phyloP scores from a whole-genome alignment of 2,113 vertebrate species.

The Rhipidura dahli region DNA sequence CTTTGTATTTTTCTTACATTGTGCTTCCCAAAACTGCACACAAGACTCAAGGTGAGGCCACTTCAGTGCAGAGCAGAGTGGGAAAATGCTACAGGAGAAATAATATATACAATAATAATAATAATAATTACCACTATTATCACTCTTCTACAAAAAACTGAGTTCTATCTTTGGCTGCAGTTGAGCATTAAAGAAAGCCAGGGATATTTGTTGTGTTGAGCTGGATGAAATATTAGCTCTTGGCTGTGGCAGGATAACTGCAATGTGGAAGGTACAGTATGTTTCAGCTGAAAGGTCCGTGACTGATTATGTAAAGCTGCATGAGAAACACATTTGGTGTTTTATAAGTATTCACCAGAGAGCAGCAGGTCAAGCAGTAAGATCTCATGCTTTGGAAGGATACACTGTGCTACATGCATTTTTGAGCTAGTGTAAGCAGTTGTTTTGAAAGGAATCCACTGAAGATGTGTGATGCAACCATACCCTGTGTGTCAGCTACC shows the following conservation, averaged over 20 bases:
- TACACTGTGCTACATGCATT: background rate
- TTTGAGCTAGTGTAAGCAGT: background rate
- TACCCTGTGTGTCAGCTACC: background rate
- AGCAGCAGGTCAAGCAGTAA: slow-evolving; percentile 13
- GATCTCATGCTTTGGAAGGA: slow-evolving; percentile 5
- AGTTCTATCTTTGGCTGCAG: background rate
- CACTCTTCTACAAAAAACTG: background rate
- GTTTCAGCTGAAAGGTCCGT: background rate
- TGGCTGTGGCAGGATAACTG: background rate
- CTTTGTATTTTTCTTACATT: background rate
- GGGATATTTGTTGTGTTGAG: background rate
- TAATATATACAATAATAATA: background rate
- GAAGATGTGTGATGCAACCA: background rate
- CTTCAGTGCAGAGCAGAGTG: accelerated
- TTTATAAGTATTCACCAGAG: background rate
- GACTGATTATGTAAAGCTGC: slow-evolving; percentile 2
- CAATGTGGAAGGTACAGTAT: background rate
- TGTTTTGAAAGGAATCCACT: background rate
- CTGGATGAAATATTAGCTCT: background rate
- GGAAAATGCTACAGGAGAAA: background rate
- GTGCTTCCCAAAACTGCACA: background rate
- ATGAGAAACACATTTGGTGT: background rate
- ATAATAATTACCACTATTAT: background rate
- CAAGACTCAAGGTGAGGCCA: accelerated
- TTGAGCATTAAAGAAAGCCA: background rate